Base-by-base conservation (phyloP, 2,888 invertebrate species). In the Nebria brevicollis region DNA sequence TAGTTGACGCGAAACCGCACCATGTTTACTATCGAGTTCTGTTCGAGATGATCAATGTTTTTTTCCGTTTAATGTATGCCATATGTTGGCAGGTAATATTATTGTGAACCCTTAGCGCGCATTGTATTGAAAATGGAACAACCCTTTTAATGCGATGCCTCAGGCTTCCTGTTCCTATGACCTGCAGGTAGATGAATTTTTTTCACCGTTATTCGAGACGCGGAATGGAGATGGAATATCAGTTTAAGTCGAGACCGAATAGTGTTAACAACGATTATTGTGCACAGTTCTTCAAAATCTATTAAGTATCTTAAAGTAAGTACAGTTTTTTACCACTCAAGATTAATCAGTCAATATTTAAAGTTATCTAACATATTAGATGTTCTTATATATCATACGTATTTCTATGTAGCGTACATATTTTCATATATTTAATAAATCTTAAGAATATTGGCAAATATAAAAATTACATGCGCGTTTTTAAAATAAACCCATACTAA, bases 1-100 rank as follows among this genome's bases (percentile, higher is more conserved):
- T 65, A 15, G 7, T 15, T 68, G 2, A 34, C 34, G 34, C 0
- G 34, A 3, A 75, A 8, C n/a, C 7, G 13, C 54, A 15, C 66
- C 68, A 72, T 13, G 15, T 70, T n/a, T 26, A 65, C n/a, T 10
- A 34, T 72, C 15, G 41, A 26, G 10, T 13, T 13, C 11, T 20
- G 11, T 34, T 26, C 70, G 34, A 5, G 26, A 65, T 26, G 11
- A 43, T 65, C 75, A 75, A 80, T 20, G 11, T 26, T 77, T 77
- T 25, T 75, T 83, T 83, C 82, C 77, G 54, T 26, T 42, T 85
- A 85, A 86, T 86, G 83, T 86, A 85, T 86, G 86, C 87, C 88
- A 88, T 88, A 88, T 88, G 88, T 85, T 85, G 84, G 88, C 88
- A 88, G 88, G 88, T 88, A 88, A 86, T 86, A 70, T 11, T 70